These are phyloP conservation scores for Tetragonula carbonaria DNA, from an alignment of 2,888 invertebrate species.

Conservation along the genomic window DNA sequence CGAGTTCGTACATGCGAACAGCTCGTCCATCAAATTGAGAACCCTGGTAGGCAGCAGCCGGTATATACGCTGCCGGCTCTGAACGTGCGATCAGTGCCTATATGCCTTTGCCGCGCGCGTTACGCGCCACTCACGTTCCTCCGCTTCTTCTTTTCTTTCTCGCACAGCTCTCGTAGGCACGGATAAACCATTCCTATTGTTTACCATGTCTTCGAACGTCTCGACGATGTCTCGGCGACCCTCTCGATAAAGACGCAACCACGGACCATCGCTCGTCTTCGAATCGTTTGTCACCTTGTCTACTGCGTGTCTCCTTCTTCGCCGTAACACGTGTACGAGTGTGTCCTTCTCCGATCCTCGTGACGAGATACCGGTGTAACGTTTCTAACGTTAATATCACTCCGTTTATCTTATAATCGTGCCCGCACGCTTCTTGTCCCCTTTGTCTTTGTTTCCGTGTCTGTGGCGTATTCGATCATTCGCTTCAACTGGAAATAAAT, in stretches of 20 bases:
- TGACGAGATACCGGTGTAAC: constrained; percentile 29
- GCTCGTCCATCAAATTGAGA: constrained; percentile 82
- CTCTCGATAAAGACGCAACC: constrained; percentile 16
- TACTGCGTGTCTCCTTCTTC: not conserved
- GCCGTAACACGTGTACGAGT: constrained; percentile 29
- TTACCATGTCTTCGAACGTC: constrained; percentile 14
- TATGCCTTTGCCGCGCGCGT: constrained; percentile 60
- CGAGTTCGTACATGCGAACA: constrained; percentile 79
- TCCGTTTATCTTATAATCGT: constrained; percentile 37
- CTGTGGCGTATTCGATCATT: not conserved
- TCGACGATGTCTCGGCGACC: not conserved
- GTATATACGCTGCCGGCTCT: constrained; percentile 58
- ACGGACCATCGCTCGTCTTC: not conserved
- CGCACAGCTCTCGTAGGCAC: constrained; percentile 39
- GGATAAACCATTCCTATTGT: constrained; percentile 54
- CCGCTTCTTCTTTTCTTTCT: constrained; percentile 54
- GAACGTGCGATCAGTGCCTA: constrained; percentile 69
- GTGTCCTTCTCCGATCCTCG: constrained; percentile 20
- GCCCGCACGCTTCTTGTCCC: not conserved
- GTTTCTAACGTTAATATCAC: constrained; percentile 27
- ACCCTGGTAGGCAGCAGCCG: constrained; percentile 64
- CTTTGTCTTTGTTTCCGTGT: not conserved
- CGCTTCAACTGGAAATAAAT: not conserved
- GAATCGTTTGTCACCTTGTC: not conserved
- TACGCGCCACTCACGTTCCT: constrained; percentile 64